Base-by-base conservation (phyloP, 2,888 invertebrate genomes). In the Amphipyra berbera region DNA sequence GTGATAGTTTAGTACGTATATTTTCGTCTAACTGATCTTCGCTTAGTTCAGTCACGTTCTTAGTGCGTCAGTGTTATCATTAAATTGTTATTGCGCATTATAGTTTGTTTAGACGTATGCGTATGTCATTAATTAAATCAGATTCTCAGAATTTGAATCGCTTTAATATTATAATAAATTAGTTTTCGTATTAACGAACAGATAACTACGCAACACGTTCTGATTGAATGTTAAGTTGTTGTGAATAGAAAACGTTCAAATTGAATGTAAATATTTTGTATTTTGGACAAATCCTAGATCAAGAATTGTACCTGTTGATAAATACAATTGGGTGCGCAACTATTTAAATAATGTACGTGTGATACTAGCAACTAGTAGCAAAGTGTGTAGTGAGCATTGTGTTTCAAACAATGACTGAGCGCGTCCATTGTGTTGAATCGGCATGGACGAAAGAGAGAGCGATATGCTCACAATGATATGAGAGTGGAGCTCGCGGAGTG, bases 371-470 rank as follows among this genome's bases (percentile, higher is more conserved):
- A 73, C 69, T 79, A 69, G 73, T 79, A 68, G 72, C 70, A 73
- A 70, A 77, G 77, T 78, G 68, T 75, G 73, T 73, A 77, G 78
- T 66, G 74, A 79, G 81, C 82, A 88, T 90, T 91, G 90, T 89
- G 81, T 86, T 86, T 76, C 79, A 82, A 87, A 90, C 90, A 89
- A 90, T 90, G 86, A 87, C 81, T 80, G 81, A 83, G 82, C 81
- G 74, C 81, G 80, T 86, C 84, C 80, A 90, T 90, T 91, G 88
- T 91, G 86, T 79, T 76, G 78, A 82, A 82, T 85, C 81, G 79
- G 65, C 76, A 77, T 79, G 83, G 76, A 83, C 68, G 90, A 91
- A 89, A 89, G 91, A 92, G 93, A 93, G 86, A 88, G 89, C 88
- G 79, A 88, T 87, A 91, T 84, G 76, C 71, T 72, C 67, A 75